Base-by-base conservation (phyloP, 2,113 vertebrate genomes). In the Phylloscopus trochiloides region DNA sequence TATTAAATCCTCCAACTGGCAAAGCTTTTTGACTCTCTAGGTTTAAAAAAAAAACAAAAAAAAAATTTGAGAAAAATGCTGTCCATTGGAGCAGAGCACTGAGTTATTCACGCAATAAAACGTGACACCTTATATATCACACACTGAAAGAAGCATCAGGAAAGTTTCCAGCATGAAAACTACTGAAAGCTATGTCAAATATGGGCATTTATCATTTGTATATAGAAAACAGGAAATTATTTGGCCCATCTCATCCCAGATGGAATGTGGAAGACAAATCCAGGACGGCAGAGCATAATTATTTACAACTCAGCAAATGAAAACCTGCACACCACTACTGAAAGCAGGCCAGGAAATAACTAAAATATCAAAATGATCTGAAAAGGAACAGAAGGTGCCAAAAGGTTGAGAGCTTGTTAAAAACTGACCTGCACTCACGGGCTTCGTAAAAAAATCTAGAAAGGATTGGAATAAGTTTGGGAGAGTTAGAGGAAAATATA, bases 201-300 rank as follows among this genome's bases (percentile, higher is more conserved):
- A 92, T 91, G 96, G 96, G 94, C 94, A 96, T 98, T 97, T 98
- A 97, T 97, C 94, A 51, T 97, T 95, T 88, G 80, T 95, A 93
- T 97, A 97, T 94, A 93, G 96, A 96, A 98, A 98, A 97, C 97
- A 96, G 97, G 98, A 98, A 98, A 98, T 98, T 59, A 97, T 96
- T 98, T 98, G 98, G 97, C 97, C 95, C 97, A 97, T 98, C 96
- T 97, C 83, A 86, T 97, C 96, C 91, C 47, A 63, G 48, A 93
- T 96, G 97, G 97, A 97, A 98, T 97, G 97, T 97, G 92, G 88
- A 94, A 97, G 93, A 96, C 29, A 48, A 97, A 97, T 97, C 92
- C 83, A 90, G 93, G 95, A 91, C 95, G 7, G 55, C 7, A 43
- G 76, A 93, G 90, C 10, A 24, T 92, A 97, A 97, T 97, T 97